Base-by-base conservation (phyloP, 2,113 vertebrate genomes). In the Lichenostomus cassidix region DNA sequence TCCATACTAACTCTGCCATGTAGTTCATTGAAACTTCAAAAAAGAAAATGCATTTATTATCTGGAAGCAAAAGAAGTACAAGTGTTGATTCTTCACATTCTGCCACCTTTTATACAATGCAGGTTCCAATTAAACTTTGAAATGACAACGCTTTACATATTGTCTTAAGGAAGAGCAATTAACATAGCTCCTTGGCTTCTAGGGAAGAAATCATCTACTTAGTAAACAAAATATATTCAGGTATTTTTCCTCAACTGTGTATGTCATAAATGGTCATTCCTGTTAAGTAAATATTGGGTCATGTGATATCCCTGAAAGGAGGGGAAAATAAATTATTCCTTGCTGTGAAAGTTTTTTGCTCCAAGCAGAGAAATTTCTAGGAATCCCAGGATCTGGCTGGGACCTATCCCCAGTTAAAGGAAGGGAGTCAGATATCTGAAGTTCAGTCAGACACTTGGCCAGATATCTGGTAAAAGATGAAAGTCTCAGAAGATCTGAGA, bases 1-100 rank as follows among this genome's bases (percentile, higher is more conserved):
- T 18, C 15, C 12, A 9, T 59, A n/a, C 1, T 33, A 63, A 47
- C 1, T 42, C 10, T 49, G 15, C 5, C 19, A 19, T 4, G 2
- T 23, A 49, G 11, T 39, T 58, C 4, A 44, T 4, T 39, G 44
- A 68, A 67, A 59, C 16, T 62, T 90, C 20, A 77, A 50, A 81
- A 58, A 15, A 63, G 58, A 83, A 89, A 63, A 14, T 37, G 2
- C 0, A 11, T 77, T 89, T 93, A 7, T 22, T 75, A 39, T 21
- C 31, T 70, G 62, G 3, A 86, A 16, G 19, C 21, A 85, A 42
- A 60, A 77, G 27, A 63, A 65, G 4, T 5, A n/a, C 0, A 1
- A 31, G 49, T 8, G 17, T 11, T 11, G 12, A 12, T 47, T 27
- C 27, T 90, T 90, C 47, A 42, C 2, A 13, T 3, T 25, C n/a